phyloP scores from a whole-genome alignment of 2,113 vertebrate species.

The Leuciscus idus region DNA sequence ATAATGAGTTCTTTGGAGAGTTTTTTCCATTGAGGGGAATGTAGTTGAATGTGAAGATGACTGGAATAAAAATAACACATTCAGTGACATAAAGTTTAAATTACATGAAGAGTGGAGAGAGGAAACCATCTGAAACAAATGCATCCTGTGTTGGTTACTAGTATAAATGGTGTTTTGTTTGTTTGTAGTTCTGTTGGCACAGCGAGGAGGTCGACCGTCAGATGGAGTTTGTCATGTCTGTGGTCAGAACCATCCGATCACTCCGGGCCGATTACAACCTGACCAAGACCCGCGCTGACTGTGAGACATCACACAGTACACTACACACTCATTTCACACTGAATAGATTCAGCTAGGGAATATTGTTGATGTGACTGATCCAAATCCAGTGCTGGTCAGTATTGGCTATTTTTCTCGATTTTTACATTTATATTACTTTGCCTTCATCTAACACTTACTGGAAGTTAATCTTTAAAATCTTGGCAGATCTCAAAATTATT shows the following conservation, averaged over 20 bases:
- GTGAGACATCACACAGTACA: constrained; percentile 70
- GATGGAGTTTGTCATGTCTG: constrained; percentile 82
- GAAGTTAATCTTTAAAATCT: too few relatives aligned
- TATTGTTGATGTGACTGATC: not conserved
- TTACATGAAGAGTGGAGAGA: not conserved
- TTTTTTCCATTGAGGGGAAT: not conserved
- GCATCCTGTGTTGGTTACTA: not conserved
- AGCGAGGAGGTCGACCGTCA: constrained; percentile 78
- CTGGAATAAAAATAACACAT: not conserved
- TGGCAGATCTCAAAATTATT: too few relatives aligned
- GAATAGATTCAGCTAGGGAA: not conserved
- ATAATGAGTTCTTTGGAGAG: not conserved
- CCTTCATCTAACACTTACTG: too few relatives aligned
- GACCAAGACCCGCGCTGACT: constrained; percentile 85
- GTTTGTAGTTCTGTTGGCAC: constrained; percentile 83
- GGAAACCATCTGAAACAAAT: not conserved
- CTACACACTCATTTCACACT: not conserved
- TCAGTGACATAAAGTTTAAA: not conserved
- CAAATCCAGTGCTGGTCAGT: not conserved
- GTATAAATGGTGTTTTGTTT: not conserved
- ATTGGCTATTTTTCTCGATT: not conserved
- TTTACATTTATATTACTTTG: not conserved
- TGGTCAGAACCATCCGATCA: constrained; percentile 83
- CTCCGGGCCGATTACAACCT: constrained; percentile 90
- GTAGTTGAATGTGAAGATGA: not conserved